Evolutionary conservation across 2,888 invertebrate species (phyloP).

Genomic region (Dynastes hyllus): DNA sequence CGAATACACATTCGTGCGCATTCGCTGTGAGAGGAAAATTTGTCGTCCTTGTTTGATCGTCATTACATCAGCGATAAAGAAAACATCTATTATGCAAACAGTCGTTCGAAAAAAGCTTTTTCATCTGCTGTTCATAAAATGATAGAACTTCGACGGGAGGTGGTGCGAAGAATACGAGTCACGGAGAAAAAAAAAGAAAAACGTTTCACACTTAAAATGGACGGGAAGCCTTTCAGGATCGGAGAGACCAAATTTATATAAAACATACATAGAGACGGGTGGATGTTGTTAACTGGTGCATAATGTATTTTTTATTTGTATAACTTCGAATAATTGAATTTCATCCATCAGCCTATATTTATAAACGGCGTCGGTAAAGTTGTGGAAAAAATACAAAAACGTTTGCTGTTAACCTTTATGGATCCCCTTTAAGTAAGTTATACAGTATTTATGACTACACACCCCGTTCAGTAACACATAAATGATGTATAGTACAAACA

Average conservation of each 20-base stretch:
- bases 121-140: conserved; percentile 23
- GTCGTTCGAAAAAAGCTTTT: conserved; percentile 19
- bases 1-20: neutral
- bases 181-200: neutral
- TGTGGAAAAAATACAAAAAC: too few relatives aligned
- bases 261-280: neutral
- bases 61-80: conserved; percentile 34
- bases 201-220: conserved; percentile 34
- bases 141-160: conserved; percentile 10
- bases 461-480: too few relatives aligned
- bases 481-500: too few relatives aligned
- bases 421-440: too few relatives aligned
- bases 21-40: neutral
- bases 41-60: conserved; percentile 11
- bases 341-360: conserved; percentile 21
- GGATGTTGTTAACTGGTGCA: conserved; percentile 10
- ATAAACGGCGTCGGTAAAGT: neutral
- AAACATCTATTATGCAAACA: conserved; percentile 39
- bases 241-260: conserved; percentile 13
- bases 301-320: conserved; percentile 35
- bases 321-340: conserved; percentile 15
- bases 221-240: conserved; percentile 7
- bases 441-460: too few relatives aligned
- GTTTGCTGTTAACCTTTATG: too few relatives aligned
- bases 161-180: neutral